These are phyloP conservation scores for Aphrocallistes beatrix DNA, from an alignment of 37 sponge, comb jelly and placozoan species.

Conservation along the genomic window DNA sequence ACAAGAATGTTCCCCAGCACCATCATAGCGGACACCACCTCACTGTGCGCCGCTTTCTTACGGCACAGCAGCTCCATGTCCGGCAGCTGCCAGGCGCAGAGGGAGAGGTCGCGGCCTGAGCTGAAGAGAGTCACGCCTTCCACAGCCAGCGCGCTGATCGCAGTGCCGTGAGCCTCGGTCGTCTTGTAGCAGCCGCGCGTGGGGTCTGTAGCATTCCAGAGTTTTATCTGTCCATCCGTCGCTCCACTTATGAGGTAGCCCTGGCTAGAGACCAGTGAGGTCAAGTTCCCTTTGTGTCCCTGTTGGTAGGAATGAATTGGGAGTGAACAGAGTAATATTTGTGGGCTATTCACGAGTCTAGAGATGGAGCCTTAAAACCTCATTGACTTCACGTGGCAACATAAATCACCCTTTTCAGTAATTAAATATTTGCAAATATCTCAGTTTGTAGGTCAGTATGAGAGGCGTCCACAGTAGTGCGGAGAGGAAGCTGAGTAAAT, in stretches of 20 bases:
- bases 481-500: no score
- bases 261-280: slow-evolving; percentile 39
- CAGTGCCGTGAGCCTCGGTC: slow-evolving; percentile 54
- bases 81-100: slow-evolving; percentile 65
- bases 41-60: background rate
- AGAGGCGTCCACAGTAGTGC: no score
- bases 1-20: background rate
- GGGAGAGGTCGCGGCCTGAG: slow-evolving; percentile 50
- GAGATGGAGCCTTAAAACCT: no score
- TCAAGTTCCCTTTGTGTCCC: slow-evolving; percentile 71
- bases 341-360: no score
- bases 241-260: slow-evolving; percentile 60
- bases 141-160: slow-evolving; percentile 50
- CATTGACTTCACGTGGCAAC: no score
- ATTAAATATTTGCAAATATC: no score
- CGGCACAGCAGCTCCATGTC: slow-evolving; percentile 43
- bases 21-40: background rate
- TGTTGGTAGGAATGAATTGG: background rate
- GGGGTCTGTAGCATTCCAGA: slow-evolving; percentile 67
- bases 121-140: slow-evolving; percentile 53
- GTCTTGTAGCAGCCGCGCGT: slow-evolving; percentile 73
- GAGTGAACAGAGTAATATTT: no score
- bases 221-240: slow-evolving; percentile 70
- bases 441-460: no score
- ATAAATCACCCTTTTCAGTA: no score